These are phyloP conservation scores for Oligia strigilis DNA, from an alignment of 2,888 invertebrate species.

Conservation along the genomic window DNA sequence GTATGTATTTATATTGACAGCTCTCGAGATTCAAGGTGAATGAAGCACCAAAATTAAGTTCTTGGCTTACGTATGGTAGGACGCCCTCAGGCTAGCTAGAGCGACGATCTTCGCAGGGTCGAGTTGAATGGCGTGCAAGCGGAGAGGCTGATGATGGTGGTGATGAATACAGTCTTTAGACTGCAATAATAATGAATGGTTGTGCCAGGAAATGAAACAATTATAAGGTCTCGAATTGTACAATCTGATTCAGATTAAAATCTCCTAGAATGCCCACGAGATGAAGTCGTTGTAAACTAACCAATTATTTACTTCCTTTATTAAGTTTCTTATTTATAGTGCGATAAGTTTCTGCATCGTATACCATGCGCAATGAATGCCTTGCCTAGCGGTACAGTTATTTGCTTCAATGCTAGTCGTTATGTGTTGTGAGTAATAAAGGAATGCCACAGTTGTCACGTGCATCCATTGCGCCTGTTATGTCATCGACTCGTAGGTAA, in stretches of 20 bases:
- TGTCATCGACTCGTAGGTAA: conserved; percentile 53
- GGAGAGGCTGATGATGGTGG: background rate
- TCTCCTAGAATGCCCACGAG: conserved; percentile 20
- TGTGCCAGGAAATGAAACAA: conserved; percentile 17
- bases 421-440: conserved; percentile 42
- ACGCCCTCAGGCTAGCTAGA: background rate
- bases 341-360: conserved; percentile 54
- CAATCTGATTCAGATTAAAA: conserved; percentile 42
- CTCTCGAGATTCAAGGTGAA: background rate
- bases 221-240: conserved; percentile 10
- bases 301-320: conserved; percentile 46
- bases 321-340: conserved; percentile 40
- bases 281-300: conserved; percentile 34
- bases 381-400: conserved; percentile 25
- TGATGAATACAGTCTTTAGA: background rate
- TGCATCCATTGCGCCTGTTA: conserved; percentile 47
- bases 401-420: conserved; percentile 35
- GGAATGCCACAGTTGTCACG: conserved; percentile 54
- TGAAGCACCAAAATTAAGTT: background rate
- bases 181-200: background rate
- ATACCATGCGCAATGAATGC: conserved; percentile 27
- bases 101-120: background rate
- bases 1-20: background rate
- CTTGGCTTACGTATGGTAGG: background rate
- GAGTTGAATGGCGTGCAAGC: background rate